phyloP scores from a whole-genome alignment of 2,888 invertebrate species.

The Chalcosyrphus nemorum region DNA sequence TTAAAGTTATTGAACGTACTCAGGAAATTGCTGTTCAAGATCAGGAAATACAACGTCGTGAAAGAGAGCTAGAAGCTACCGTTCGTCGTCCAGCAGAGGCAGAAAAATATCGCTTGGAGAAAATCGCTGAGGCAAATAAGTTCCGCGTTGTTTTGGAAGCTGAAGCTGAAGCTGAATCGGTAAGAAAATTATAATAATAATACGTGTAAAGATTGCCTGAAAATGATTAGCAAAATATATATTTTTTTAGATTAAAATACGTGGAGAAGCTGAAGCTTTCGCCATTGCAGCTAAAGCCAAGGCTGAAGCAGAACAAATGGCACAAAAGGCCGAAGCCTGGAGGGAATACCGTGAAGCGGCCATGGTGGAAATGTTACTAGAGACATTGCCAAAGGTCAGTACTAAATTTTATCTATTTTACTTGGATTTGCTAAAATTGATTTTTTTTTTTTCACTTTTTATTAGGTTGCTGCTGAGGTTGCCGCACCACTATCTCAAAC shows the following conservation, averaged over 20 bases:
- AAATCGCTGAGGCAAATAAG: conserved; percentile 96
- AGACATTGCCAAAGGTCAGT: conserved; percentile 94
- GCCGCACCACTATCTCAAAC: conserved; percentile 97
- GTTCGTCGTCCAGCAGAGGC: conserved; percentile 97
- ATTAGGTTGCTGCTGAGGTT: conserved; percentile 96
- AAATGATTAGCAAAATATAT: neutral
- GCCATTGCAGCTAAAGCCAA: conserved; percentile 97
- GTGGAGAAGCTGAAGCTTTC: conserved; percentile 95
- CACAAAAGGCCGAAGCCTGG: conserved; percentile 98
- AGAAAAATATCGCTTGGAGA: conserved; percentile 94
- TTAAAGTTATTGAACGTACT: conserved; percentile 93
- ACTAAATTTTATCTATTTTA: neutral
- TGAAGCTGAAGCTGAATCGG: conserved; percentile 96
- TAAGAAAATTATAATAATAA: conserved; percentile 77
- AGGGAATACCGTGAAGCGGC: conserved; percentile 97
- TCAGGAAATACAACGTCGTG: conserved; percentile 96
- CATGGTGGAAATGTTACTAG: conserved; percentile 98
- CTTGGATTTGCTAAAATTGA: neutral
- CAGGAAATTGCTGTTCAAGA: conserved; percentile 98
- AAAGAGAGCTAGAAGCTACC: conserved; percentile 96
- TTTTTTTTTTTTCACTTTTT: conserved; percentile 31
- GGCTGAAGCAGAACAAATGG: conserved; percentile 98
- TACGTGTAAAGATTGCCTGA: neutral
- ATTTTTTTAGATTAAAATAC: conserved; percentile 84
- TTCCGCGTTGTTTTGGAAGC: conserved; percentile 95